Conservation (phyloP, 2,888 invertebrate genomes). For the Caenorhabditis becei region DNA sequence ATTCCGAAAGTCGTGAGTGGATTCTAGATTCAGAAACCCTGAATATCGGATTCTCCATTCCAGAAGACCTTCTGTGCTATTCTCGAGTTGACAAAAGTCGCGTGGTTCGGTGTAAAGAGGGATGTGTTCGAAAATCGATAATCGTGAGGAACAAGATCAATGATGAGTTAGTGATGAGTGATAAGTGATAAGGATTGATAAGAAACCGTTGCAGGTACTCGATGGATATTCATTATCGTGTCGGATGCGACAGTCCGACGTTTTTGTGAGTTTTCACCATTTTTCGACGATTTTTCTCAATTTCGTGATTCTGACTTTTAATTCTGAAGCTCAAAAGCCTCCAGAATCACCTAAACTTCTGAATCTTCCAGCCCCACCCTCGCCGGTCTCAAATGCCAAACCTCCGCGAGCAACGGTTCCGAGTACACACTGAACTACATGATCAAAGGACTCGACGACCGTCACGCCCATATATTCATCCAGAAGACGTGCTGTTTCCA, state of each 20-base stretch:
- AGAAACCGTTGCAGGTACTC: constrained; percentile 26
- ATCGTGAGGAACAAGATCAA: constrained; percentile 20
- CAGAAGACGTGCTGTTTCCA: constrained; percentile 40
- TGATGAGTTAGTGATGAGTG: constrained; percentile 14
- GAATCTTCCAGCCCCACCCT: constrained; percentile 11
- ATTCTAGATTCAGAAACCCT: neutral
- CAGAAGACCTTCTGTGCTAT: constrained; percentile 20
- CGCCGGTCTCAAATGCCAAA: neutral
- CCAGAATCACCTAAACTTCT: no score
- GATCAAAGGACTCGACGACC: constrained; percentile 19
- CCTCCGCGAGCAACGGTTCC: neutral
- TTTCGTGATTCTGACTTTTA: neutral
- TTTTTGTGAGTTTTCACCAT: neutral
- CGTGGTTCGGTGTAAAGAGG: constrained; percentile 16
- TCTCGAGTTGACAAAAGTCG: constrained; percentile 20
- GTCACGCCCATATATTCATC: constrained; percentile 28
- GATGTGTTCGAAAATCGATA: constrained; percentile 32
- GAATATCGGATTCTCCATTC: neutral
- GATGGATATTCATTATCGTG: constrained; percentile 20
- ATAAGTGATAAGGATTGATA: no score
- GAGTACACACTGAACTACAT: constrained; percentile 28
- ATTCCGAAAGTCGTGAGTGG: neutral
- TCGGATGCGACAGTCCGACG: constrained; percentile 39
- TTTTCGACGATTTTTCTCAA: neutral
- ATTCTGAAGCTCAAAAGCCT: no score